Evolutionary conservation across 2,113 vertebrate genomes (phyloP), one percentile per base, ranked within the genome.

Genomic region (Cottus gobio): DNA sequence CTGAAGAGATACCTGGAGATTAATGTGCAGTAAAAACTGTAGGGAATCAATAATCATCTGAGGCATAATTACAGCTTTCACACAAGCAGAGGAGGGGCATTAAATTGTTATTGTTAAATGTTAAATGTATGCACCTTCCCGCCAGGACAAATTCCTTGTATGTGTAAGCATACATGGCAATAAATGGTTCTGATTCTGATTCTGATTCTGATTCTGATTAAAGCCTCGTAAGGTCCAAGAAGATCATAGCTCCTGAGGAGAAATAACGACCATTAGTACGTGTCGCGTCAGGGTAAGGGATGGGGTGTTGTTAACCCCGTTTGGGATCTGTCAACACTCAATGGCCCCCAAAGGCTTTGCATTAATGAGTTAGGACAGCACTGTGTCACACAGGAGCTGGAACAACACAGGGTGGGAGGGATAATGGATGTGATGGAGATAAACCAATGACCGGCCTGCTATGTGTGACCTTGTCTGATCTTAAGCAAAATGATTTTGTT

Each of bases 11-110:
- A 90, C 69, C 85, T 88, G 79, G 77, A 85, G 79, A 37, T n/a
- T 65, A 88, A 86, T 90, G 85, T 83, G 71, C 67, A 81, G 84
- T 84, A 44, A 90, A 85, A 68, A 26, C 78, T 61, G 85, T 65
- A 42, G 72, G 81, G 83, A 89, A 90, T 93, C 94, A 90, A 92
- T 94, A 94, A 96, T 95, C 93, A 94, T 91, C 91, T 66, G 85
- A 95, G 95, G 94, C 93, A 93, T 95, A 95, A 96, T 96, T 96
- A 96, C 87, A 92, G 54, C 37, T 69, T 68, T 57, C 80, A 63
- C 75, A 58, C 52, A 60, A 83, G 87, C 79, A 87, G 71, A 46
- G 74, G 75, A 82, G 67, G 86, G n/a, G n/a, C n/a, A n/a, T n/a
- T n/a, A n/a, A n/a, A n/a, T n/a, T n/a, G n/a, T n/a, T n/a, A n/a